These are phyloP conservation scores for Hydra vulgaris DNA, from an alignment of 30 jellyfish, hydroid and myxozoan species.

Conservation along the genomic window DNA sequence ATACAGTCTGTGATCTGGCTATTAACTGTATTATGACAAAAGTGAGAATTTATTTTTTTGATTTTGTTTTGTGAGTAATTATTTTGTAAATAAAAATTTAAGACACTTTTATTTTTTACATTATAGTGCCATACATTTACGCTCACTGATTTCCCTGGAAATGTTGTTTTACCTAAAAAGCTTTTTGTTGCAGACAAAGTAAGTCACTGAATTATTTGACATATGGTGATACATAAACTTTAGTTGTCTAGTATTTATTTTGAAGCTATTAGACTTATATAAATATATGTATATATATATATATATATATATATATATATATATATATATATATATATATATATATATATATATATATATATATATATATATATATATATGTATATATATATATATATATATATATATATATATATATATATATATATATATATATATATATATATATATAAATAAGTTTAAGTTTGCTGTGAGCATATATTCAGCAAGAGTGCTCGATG, in stretches of 20 bases:
- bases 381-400: no score
- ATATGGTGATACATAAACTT: neutral
- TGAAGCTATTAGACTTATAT: neutral
- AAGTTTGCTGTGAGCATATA: no score
- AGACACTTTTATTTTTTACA: neutral
- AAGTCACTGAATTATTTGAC: neutral
- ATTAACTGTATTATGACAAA: conserved; percentile 49
- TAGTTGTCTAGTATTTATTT: neutral
- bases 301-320: neutral
- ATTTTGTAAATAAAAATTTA: no score
- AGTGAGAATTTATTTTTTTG: conserved; percentile 21
- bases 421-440: no score
- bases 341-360: no score
- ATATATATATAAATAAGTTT: no score
- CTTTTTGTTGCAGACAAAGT: conserved; percentile 55
- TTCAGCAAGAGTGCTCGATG: no score
- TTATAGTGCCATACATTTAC: conserved; percentile 59
- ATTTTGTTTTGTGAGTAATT: no score
- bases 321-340: no score
- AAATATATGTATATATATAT: neutral
- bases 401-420: no score
- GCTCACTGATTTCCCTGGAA: conserved; percentile 89
- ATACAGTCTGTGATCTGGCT: conserved; percentile 73
- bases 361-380: no score
- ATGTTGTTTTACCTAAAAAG: conserved; percentile 78